Conservation (phyloP, 2,113 vertebrate species). For the Ctenomys sociabilis region DNA sequence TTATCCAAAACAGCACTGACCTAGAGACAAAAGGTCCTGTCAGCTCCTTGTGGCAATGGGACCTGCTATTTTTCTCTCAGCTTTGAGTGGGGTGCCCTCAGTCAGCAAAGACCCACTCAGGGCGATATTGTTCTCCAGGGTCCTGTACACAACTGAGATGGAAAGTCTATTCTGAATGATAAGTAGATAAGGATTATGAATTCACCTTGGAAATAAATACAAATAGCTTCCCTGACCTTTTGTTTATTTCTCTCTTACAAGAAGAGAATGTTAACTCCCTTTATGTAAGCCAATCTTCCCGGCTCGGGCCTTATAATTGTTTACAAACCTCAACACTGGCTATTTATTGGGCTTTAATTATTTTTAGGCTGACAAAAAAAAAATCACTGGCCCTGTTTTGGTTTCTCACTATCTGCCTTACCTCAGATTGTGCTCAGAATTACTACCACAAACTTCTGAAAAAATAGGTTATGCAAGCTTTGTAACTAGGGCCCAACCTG, state of each 20-base stretch:
- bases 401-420: background rate
- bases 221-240: constrained; percentile 50
- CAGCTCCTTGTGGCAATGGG: background rate
- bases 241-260: constrained; percentile 44
- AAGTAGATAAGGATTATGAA: constrained; percentile 54
- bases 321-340: constrained; percentile 29
- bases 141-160: constrained; percentile 36
- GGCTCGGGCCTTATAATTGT: background rate
- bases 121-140: background rate
- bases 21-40: constrained; percentile 57
- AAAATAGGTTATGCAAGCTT: background rate
- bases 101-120: background rate
- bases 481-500: background rate
- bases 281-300: constrained; percentile 2
- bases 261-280: constrained; percentile 51
- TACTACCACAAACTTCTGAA: background rate
- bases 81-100: background rate
- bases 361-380: constrained; percentile 27
- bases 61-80: background rate
- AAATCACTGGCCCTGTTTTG: background rate
- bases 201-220: constrained; percentile 70
- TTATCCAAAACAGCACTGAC: constrained; percentile 60
- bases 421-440: background rate
- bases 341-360: constrained; percentile 22
- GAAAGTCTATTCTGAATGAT: constrained; percentile 44